phyloP scores from a whole-genome alignment of 2,888 invertebrate species.

The Digitonthophagus gazella region DNA sequence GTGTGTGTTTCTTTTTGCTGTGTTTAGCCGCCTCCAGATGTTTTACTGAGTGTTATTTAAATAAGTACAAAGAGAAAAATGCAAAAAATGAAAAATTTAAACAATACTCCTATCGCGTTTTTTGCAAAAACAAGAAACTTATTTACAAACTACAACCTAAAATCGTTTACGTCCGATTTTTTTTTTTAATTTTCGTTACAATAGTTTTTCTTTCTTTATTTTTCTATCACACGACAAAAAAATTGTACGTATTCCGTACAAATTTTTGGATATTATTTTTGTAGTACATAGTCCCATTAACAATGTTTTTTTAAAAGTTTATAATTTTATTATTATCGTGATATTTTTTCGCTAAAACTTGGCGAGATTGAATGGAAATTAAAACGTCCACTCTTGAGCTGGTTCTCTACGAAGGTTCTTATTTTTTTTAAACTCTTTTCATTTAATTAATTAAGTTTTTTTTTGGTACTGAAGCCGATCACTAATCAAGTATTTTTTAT shows the following conservation, averaged over 20 bases:
- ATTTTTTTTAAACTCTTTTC: not conserved
- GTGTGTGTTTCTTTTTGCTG: conserved; percentile 28
- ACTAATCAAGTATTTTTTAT: not conserved
- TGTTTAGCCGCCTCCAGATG: conserved; percentile 1
- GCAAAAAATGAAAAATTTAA: not conserved
- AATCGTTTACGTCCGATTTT: conserved; percentile 1
- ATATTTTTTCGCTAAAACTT: conserved; percentile 11
- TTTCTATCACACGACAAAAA: conserved; percentile 35
- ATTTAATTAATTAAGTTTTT: not conserved
- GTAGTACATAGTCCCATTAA: conserved; percentile 10
- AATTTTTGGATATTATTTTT: not conserved
- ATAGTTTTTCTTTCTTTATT: conserved; percentile 5
- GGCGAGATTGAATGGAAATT: conserved; percentile 7
- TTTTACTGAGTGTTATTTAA: conserved; percentile 9
- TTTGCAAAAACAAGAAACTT: not conserved
- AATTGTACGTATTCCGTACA: conserved; percentile 23
- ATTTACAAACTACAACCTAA: conserved; percentile 7
- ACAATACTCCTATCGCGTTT: not conserved
- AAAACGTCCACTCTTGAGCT: not conserved
- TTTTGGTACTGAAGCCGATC: not conserved
- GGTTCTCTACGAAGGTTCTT: not conserved
- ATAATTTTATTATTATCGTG: conserved; percentile 12
- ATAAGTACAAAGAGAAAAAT: not conserved
- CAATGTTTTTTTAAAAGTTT: conserved; percentile 4
- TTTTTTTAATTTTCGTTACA: not conserved